phyloP scores from a whole-genome alignment of 2,888 invertebrate genomes.

The Spisula subtruncata region DNA sequence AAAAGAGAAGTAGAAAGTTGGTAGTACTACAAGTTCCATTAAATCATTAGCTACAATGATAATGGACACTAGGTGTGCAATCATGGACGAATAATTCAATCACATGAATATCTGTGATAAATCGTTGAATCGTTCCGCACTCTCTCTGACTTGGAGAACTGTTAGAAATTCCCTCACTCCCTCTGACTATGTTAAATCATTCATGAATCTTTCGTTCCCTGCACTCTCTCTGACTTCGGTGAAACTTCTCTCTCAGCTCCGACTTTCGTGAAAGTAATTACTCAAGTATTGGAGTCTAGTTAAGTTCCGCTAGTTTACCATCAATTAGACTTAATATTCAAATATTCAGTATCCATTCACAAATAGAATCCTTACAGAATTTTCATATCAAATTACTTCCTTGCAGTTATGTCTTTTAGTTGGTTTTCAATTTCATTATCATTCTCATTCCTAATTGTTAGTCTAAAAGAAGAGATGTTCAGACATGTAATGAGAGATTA shows the following conservation, averaged over 20 bases:
- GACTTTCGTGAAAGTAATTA: not conserved
- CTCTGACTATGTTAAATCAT: too few species aligned
- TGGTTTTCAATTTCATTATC: too few species aligned
- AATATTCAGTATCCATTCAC: not conserved
- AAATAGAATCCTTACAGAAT: not conserved
- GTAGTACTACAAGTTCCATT: not conserved
- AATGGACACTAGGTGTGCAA: not conserved
- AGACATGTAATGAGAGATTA: too few species aligned
- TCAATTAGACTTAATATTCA: not conserved
- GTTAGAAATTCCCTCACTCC: too few species aligned
- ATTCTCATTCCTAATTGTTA: too few species aligned
- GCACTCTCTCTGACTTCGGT: too few species aligned
- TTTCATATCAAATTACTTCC: not conserved
- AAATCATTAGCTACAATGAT: conserved; percentile 9
- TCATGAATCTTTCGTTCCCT: too few species aligned
- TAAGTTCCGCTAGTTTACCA: not conserved
- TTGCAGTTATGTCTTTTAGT: not conserved
- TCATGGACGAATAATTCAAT: not conserved
- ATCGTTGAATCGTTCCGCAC: not conserved
- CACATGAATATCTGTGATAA: not conserved
- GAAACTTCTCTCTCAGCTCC: too few species aligned
- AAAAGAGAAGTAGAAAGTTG: not conserved
- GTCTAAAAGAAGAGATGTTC: too few species aligned
- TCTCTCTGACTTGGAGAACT: not conserved
- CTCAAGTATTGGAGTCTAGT: not conserved